A percentile compares a stretch with the other conserved stretches of the same genome.
These are phyloP conservation scores for Gonioctena quinquepunctata DNA, from an alignment of 1,140 invertebrate species.

Conservation along the genomic window DNA sequence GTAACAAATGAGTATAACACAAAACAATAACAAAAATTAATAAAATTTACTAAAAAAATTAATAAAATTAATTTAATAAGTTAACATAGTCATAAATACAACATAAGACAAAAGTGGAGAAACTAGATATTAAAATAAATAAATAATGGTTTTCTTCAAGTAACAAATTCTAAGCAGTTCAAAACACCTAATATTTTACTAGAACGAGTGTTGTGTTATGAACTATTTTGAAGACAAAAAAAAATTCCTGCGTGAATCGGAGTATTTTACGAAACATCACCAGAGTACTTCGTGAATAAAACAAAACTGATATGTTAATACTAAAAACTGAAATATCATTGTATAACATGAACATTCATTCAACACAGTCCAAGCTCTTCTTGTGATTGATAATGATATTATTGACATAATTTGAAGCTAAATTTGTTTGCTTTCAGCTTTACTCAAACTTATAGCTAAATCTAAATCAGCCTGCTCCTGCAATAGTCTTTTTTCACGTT, in stretches of 20 bases:
- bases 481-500: constrained; percentile 54
- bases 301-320: neutral
- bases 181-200: too few species aligned
- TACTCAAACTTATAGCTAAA: constrained; percentile 61
- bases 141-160: too few species aligned
- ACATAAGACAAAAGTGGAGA: too few species aligned
- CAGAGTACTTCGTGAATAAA: neutral
- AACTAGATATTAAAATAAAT: too few species aligned
- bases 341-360: neutral
- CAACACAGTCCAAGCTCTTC: neutral
- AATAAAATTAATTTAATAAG: neutral
- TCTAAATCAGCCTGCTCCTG: constrained; percentile 62
- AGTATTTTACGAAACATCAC: too few species aligned
- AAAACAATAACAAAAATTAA: constrained; percentile 5
- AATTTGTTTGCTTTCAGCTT: constrained; percentile 35
- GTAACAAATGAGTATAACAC: constrained; percentile 15
- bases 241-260: too few species aligned
- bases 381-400: neutral
- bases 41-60: neutral
- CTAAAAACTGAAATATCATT: neutral
- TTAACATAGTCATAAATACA: too few species aligned
- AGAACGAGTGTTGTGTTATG: too few species aligned
- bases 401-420: neutral
- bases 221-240: too few species aligned
- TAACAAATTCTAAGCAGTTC: too few species aligned